These are phyloP conservation scores for Anarrhichthys ocellatus DNA, from an alignment of 2,113 vertebrate genomes.

Conservation along the genomic window DNA sequence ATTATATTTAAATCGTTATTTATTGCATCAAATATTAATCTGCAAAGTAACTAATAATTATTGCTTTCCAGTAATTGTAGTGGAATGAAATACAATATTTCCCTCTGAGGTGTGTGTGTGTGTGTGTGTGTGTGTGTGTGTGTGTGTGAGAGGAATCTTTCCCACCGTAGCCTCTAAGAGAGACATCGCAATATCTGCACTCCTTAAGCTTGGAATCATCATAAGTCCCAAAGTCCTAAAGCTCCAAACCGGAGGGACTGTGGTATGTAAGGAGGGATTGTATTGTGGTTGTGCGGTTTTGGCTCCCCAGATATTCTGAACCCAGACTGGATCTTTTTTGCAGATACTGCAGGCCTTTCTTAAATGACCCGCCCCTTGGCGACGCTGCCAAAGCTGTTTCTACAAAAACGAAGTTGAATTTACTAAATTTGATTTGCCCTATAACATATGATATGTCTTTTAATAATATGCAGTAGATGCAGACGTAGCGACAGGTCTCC, in stretches of 20 bases:
- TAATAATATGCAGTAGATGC: slow-evolving; percentile 46
- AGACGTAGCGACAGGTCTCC: slow-evolving; percentile 33
- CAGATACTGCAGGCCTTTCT: slow-evolving; percentile 7
- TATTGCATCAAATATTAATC: neutral
- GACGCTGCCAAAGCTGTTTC: neutral
- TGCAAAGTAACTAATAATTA: neutral
- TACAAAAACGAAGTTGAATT: slow-evolving; percentile 29
- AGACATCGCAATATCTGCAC: slow-evolving; percentile 42
- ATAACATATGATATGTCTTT: slow-evolving; percentile 49
- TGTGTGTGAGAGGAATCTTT: too few species aligned
- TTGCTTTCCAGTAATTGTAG: neutral
- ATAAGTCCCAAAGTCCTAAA: slow-evolving; percentile 56
- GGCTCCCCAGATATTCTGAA: slow-evolving; percentile 34
- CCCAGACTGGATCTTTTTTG: slow-evolving; percentile 25
- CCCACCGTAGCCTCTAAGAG: slow-evolving; percentile 32
- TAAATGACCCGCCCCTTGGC: slow-evolving; percentile 31
- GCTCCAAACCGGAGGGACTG: slow-evolving; percentile 35
- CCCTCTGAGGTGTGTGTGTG: neutral
- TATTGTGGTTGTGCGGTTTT: slow-evolving; percentile 22
- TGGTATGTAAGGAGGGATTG: slow-evolving; percentile 31
- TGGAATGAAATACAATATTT: neutral
- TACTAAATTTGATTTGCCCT: slow-evolving; percentile 44
- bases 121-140: neutral
- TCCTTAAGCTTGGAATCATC: slow-evolving; percentile 41
- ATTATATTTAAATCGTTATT: neutral